phyloP scores from a whole-genome alignment of 1,140 invertebrate species.

The Megalonaias nervosa region DNA sequence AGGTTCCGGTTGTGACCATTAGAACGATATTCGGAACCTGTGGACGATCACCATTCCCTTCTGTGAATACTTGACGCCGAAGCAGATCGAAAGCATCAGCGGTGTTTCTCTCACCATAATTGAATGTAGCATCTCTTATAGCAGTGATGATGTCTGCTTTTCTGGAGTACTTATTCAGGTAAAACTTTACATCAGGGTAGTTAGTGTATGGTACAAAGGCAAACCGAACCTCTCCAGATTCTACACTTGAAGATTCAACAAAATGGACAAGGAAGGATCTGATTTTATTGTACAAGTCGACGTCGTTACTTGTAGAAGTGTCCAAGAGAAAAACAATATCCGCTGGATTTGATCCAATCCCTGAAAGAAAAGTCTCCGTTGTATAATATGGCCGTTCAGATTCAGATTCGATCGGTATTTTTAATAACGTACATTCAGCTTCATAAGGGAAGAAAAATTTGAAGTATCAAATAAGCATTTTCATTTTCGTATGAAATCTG shows the following conservation, averaged over 20 bases:
- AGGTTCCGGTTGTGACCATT: constrained; percentile 44
- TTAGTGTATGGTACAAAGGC: constrained; percentile 35
- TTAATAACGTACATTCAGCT: too few relatives aligned
- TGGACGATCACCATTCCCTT: constrained; percentile 46
- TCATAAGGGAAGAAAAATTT: too few relatives aligned
- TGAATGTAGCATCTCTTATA: constrained; percentile 37
- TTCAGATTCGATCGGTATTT: too few relatives aligned
- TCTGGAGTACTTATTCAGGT: constrained; percentile 14
- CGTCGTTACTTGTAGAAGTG: constrained; percentile 17
- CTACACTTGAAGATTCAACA: constrained; percentile 18
- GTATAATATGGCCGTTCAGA: too few relatives aligned
- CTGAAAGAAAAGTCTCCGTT: constrained; percentile 4
- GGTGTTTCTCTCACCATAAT: constrained; percentile 46
- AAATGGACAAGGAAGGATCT: constrained; percentile 21
- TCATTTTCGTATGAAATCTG: too few relatives aligned
- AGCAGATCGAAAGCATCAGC: constrained; percentile 52
- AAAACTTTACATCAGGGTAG: constrained; percentile 32
- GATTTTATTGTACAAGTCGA: neutral
- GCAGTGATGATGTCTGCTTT: constrained; percentile 27
- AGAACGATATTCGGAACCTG: constrained; percentile 49
- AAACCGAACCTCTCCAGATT: constrained; percentile 33
- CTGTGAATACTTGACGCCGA: constrained; percentile 41
- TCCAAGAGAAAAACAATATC: constrained; percentile 30
- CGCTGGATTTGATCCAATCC: constrained; percentile 17
- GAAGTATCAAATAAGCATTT: too few relatives aligned